These are phyloP conservation scores for Kuschelorhynchus macadamiae DNA, from an alignment of 2,888 invertebrate species.

Conservation along the genomic window DNA sequence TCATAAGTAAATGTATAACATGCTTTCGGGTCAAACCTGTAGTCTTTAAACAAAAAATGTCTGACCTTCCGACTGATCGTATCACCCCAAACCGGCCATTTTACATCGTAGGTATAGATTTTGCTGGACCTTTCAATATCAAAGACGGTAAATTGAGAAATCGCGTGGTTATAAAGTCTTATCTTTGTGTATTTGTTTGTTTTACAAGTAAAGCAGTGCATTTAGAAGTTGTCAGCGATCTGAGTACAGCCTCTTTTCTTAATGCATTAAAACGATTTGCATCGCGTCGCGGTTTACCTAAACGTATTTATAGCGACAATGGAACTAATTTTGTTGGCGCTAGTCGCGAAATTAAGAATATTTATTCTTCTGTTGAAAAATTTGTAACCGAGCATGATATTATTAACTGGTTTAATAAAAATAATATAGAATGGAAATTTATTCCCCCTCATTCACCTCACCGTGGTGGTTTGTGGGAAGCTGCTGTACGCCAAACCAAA, in stretches of 20 bases:
- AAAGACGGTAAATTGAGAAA: slow-evolving; percentile 34
- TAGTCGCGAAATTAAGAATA: slow-evolving; percentile 28
- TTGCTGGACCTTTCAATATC: slow-evolving; percentile 41
- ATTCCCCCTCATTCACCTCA: slow-evolving; percentile 23
- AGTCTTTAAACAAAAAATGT: slow-evolving; percentile 34
- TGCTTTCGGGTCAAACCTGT: slow-evolving; percentile 38
- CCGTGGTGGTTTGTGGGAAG: slow-evolving; percentile 24
- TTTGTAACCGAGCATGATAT: slow-evolving; percentile 22
- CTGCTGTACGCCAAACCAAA: slow-evolving; percentile 15
- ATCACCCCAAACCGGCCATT: slow-evolving; percentile 37
- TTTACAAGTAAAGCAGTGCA: slow-evolving; percentile 43
- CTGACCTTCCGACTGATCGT: slow-evolving; percentile 37
- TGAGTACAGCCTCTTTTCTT: slow-evolving; percentile 35
- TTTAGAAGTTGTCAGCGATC: slow-evolving; percentile 37
- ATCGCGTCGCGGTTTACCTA: slow-evolving; percentile 30
- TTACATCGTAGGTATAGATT: slow-evolving; percentile 40
- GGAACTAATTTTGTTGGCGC: slow-evolving; percentile 44
- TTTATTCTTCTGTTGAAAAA: slow-evolving; percentile 5
- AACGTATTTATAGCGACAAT: slow-evolving; percentile 41
- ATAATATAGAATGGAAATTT: slow-evolving; percentile 27
- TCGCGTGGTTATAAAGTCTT: slow-evolving; percentile 31
- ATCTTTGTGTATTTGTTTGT: slow-evolving; percentile 45
- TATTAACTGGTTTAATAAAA: slow-evolving; percentile 11
- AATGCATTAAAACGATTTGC: slow-evolving; percentile 44
- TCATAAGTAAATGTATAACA: slow-evolving; percentile 24